Evolutionary conservation across 2,113 vertebrate genomes (phyloP), one percentile per base, ranked within the genome.

Genomic region (Lepisosteus oculatus): DNA sequence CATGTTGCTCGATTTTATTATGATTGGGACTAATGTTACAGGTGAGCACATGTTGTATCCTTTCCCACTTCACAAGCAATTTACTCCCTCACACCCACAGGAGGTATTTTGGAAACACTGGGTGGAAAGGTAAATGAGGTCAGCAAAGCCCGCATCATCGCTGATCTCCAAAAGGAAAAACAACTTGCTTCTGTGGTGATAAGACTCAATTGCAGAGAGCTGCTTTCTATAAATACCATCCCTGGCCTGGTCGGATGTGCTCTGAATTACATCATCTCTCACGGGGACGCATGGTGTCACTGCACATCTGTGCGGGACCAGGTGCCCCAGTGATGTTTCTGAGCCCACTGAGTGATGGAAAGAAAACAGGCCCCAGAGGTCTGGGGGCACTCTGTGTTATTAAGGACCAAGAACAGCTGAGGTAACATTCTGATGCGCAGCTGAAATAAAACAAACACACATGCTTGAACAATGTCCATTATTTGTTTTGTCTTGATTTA

Each of bases 241-340:
- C 51, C 56, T 17, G 65, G 55, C 65, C 11, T 8, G 1, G 42
- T 11, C 9, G 15, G 69, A 71, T 13, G 57, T 8, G 51, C 69
- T 65, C n/a, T 29, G 45, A 51, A 63, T 76, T 47, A 74, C 63
- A 64, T 69, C 74, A 74, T 65, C 14, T 15, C 73, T 69, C 74
- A 54, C 1, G 0, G 61, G 14, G 57, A 72, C 44, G 13, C 47
- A 43, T 2, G 29, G 59, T 68, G 74, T 72, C 55, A 57, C 29
- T 42, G 4, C 69, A 77, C 73, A 79, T 79, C 75, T 75, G 79
- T 72, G 66, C 62, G 43, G 42, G 8, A 43, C 55, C 67, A 74
- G 69, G 74, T 76, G 71, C 62, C 76, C 68, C 68, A 57, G 17
- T 67, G 55, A 73, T 14, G 13, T n/a, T n/a, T n/a, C 15, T 45